Base-by-base conservation (phyloP, 2,888 invertebrate species). In the Pheosia tremula region DNA sequence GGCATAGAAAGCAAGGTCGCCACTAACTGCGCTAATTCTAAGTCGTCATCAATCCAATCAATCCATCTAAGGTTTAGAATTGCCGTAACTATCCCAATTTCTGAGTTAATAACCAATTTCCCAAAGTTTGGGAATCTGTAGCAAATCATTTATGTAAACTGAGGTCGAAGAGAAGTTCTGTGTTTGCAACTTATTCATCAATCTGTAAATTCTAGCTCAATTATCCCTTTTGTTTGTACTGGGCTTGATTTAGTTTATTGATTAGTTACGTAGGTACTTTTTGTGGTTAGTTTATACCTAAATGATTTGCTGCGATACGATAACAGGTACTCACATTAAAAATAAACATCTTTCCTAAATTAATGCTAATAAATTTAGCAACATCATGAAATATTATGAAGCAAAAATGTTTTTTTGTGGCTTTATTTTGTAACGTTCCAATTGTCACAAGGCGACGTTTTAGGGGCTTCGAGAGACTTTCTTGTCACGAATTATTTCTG, bases 121-220 rank as follows among this genome's bases (percentile, higher is more conserved):
- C 66, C 56, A 24, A 85, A 84, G 80, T 81, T 85, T 58, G 63
- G 61, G 75, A 80, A 81, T 78, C 75, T 72, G 66, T 68, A 78
- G 75, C 66, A 79, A 84, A 83, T 83, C 73, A 80, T 84, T 85
- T 83, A 81, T 70, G 71, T 72, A 70, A 78, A 79, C 77, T 75
- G 68, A 81, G 78, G 78, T 80, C 74, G 71, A 68, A 63, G 69
- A 63, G 74, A 80, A 84, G 78, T 84, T 83, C 72, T 66, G 71
- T 77, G 69, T 71, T 67, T 69, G 69, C 78, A 81, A 85, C 79
- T 83, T 81, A 81, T 82, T 84, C 78, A 81, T 80, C 70, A 73
- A 77, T 75, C 67, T 71, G 68, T 66, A 68, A 72, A 72, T 79
- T 72, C 70, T 61, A 57, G 68, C 74, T 78, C 75, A 77, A 82